These are phyloP conservation scores for Cynaeus angustus DNA, from an alignment of 2,888 invertebrate species.

Conservation along the genomic window DNA sequence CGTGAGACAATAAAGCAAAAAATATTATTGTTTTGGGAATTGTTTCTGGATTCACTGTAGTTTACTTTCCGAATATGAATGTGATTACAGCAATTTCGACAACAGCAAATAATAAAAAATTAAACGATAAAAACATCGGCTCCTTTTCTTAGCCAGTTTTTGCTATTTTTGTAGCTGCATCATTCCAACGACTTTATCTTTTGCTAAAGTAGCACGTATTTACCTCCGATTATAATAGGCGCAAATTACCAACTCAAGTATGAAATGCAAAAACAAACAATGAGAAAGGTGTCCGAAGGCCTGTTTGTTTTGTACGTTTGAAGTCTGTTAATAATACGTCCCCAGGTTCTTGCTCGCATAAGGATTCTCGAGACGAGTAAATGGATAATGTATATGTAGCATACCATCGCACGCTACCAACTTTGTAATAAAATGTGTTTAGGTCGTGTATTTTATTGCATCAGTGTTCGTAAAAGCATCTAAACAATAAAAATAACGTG, in stretches of 20 bases:
- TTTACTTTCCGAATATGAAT: too few species aligned
- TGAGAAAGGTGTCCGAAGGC: conserved; percentile 26
- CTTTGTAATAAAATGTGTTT: conserved; percentile 37
- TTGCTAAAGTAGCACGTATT: conserved; percentile 39
- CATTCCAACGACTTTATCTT: background rate
- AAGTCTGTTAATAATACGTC: conserved; percentile 26
- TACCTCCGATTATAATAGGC: conserved; percentile 50
- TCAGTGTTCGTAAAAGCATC: conserved; percentile 30
- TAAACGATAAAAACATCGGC: too few species aligned
- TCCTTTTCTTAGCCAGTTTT: too few species aligned
- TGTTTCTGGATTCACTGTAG: too few species aligned
- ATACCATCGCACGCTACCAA: conserved; percentile 31
- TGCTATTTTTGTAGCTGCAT: conserved; percentile 12
- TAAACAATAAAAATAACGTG: conserved; percentile 33
- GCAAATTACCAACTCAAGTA: conserved; percentile 47
- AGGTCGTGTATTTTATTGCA: conserved; percentile 30
- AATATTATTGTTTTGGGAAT: too few species aligned
- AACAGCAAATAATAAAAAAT: too few species aligned
- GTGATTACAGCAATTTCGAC: too few species aligned
- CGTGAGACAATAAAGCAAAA: too few species aligned
- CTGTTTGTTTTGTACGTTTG: conserved; percentile 21
- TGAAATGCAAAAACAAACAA: conserved; percentile 26
- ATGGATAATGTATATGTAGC: conserved; percentile 33
- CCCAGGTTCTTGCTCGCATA: conserved; percentile 9
- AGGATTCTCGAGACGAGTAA: conserved; percentile 25